Base-by-base conservation (phyloP, 1,140 invertebrate genomes). In the Oscheius sp. region DNA sequence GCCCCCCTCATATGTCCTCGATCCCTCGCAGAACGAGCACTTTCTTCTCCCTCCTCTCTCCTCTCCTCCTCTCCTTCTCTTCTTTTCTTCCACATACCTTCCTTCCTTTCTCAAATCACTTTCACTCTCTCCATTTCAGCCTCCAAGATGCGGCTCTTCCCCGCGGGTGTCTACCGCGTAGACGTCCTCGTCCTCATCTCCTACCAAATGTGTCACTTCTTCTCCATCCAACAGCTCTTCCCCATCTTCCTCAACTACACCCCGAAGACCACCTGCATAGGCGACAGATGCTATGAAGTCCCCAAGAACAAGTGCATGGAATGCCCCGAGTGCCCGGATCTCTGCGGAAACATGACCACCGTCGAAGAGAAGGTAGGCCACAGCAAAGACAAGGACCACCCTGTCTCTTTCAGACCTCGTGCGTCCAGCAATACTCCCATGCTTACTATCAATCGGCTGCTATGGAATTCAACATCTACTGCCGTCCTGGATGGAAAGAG, bases 191-290 rank as follows among this genome's bases (percentile, higher is more conserved):
- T 71, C 23, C 18, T 71, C 20, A 28, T 71, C 61, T 63, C 38
- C 20, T 71, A 71, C 35, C 69, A 71, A 71, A 71, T 71, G 69
- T 71, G 69, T 29, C 69, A 71, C 42, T 71, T 71, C 69, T 71
- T 71, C 69, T 71, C 69, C 0, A 71, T 71, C 38, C 69, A 71
- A 29, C 69, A 71, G 26, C 29, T 71, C 2, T 71, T 71, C 42
- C 69, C 69, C 2, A 65, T 71, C 29, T 71, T 71, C 69, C 42
- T 71, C 20, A 71, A 71, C 59, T 71, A 71, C 69, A 71, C 69
- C 3, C 69, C 69, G 34, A 71, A 71, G 34, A 71, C 69, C 0
- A 36, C 59, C 13, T 71, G 69, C 23, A 26, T 64, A 23, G 52
- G 45, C 1, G 31, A 34, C 10, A 63, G 29, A 29, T 71, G 69